Percentiles rank a stretch among this genome's conserved stretches.
Evolutionary conservation across 1,140 invertebrate species (phyloP).

Genomic region (Hormaphis cornu): DNA sequence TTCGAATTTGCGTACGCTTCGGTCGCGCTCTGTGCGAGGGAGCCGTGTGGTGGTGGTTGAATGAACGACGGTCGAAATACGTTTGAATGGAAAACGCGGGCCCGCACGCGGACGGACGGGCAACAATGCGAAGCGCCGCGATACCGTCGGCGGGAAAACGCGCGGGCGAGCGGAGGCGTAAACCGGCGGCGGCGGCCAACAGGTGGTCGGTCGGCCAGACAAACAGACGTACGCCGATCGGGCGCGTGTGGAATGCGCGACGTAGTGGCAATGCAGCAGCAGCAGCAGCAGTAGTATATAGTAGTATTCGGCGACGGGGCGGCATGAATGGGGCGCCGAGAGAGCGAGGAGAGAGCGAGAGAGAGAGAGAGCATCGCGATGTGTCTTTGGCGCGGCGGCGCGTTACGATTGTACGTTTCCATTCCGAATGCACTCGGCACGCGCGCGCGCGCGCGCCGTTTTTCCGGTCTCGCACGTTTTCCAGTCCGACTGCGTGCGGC

Average conservation of each 20-base stretch:
- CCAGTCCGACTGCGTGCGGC: conserved; percentile 7
- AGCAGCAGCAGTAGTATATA: too few species aligned
- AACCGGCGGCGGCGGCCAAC: not conserved
- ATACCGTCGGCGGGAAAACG: conserved; percentile 13
- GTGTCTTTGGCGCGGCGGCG: conserved; percentile 4
- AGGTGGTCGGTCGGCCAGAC: conserved; percentile 18
- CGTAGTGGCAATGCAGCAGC: too few species aligned
- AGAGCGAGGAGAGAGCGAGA: not conserved
- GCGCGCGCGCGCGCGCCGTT: conserved; percentile 4
- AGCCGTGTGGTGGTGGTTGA: too few species aligned
- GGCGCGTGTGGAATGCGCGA: not conserved
- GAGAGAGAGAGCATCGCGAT: not conserved
- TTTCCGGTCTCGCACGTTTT: conserved; percentile 6
- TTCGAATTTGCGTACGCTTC: too few species aligned
- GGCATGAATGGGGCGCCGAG: conserved; percentile 1
- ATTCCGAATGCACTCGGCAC: conserved; percentile 24
- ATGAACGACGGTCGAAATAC: too few species aligned
- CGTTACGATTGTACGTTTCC: conserved; percentile 9
- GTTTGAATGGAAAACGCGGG: not conserved
- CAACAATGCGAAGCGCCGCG: not conserved
- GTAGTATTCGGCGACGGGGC: not conserved
- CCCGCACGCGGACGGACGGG: not conserved
- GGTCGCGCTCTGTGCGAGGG: too few species aligned
- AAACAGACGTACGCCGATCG: not conserved
- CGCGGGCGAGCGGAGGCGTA: not conserved